Conservation (phyloP, 2,797 vertebrate species). For the Potorous gilbertii region DNA sequence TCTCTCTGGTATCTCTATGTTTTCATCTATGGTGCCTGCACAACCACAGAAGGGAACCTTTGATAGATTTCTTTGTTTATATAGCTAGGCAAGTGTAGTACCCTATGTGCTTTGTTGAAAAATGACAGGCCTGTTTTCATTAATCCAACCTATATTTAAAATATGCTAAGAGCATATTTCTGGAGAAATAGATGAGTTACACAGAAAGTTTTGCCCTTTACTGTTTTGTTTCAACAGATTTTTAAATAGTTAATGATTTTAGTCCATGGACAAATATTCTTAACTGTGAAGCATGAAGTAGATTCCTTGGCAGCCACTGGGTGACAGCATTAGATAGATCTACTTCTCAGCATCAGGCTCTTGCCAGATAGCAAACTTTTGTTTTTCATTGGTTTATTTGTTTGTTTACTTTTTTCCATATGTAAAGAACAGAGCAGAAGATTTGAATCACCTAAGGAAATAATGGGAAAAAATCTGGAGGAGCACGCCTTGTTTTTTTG, state of each 20-base stretch:
- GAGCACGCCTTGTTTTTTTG: neutral
- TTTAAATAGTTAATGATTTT: neutral
- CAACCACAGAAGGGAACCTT: neutral
- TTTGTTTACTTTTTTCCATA: neutral
- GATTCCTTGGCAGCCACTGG: conserved; percentile 74
- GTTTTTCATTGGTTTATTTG: conserved; percentile 21
- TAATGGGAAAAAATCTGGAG: neutral
- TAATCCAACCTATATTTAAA: neutral
- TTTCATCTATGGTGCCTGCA: neutral
- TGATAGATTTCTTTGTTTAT: neutral
- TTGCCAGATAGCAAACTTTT: neutral
- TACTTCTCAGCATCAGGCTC: neutral
- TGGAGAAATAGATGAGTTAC: neutral
- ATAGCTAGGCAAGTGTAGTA: conserved; percentile 14
- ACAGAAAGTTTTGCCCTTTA: neutral
- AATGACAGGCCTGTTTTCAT: neutral
- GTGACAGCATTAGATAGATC: conserved; percentile 81
- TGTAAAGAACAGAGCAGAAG: rapidly evolving
- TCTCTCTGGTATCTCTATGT: neutral
- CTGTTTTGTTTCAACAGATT: neutral
- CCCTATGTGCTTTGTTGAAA: neutral
- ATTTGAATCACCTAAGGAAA: neutral
- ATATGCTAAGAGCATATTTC: neutral
- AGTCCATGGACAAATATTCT: neutral
- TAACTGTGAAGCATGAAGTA: neutral